These are phyloP conservation scores for Hirudinaria manillensis DNA, from an alignment of 2,888 invertebrate genomes.

Conservation along the genomic window DNA sequence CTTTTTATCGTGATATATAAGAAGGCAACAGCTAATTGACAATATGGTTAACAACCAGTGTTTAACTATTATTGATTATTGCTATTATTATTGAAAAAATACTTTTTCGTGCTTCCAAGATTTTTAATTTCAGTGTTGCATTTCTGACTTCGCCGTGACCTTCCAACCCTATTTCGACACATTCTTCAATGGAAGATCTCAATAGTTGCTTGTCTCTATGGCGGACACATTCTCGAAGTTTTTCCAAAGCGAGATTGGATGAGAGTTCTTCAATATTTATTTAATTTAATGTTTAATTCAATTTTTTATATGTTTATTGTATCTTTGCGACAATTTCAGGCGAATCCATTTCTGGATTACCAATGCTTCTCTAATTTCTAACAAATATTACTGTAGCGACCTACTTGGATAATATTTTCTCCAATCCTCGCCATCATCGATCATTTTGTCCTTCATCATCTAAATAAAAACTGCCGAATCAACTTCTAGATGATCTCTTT, in stretches of 20 bases:
- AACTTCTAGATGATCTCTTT: not conserved
- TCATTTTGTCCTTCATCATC: slow-evolving; percentile 7
- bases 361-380: not conserved
- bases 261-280: slow-evolving; percentile 15
- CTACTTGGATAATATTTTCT: slow-evolving; percentile 17
- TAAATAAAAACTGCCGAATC: not conserved
- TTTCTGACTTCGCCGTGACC: slow-evolving; percentile 29
- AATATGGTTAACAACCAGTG: not conserved
- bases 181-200: slow-evolving; percentile 26
- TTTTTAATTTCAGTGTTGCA: slow-evolving; percentile 25
- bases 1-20: not conserved
- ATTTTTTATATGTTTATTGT: too few species aligned
- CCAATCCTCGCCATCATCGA: slow-evolving; percentile 23
- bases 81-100: not conserved
- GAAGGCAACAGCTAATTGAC: not conserved
- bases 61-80: not conserved
- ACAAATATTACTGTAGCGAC: not conserved
- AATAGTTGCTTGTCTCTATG: slow-evolving; percentile 24
- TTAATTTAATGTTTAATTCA: not conserved
- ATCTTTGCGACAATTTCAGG: not conserved
- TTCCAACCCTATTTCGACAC: slow-evolving; percentile 20
- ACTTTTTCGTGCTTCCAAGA: slow-evolving; percentile 30
- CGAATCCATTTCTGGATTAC: not conserved
- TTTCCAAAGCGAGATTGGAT: slow-evolving; percentile 24
- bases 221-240: slow-evolving; percentile 28